Percentiles rank a stretch among this genome's conserved stretches.
phyloP scores from a whole-genome alignment of 2,888 invertebrate species.

The Deilephila porcellus region DNA sequence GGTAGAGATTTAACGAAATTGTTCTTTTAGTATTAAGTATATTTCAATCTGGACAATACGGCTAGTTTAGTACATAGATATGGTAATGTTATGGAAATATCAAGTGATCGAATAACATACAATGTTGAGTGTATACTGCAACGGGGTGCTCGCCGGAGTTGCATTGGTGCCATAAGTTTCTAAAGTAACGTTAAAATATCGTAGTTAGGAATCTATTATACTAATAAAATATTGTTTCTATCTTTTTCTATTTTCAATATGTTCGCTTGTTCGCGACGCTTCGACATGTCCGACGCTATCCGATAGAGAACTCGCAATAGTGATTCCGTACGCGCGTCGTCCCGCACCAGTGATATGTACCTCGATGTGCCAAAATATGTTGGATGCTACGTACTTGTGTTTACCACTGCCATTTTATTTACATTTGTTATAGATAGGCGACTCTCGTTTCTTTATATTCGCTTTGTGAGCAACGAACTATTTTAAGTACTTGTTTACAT shows the following conservation, averaged over 20 bases:
- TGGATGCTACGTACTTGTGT: constrained; percentile 29
- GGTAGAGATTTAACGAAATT: constrained; percentile 32
- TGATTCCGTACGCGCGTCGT: constrained; percentile 17
- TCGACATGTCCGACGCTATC: not conserved
- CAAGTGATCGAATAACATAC: constrained; percentile 36
- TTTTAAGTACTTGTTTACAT: constrained; percentile 42
- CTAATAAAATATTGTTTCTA: constrained; percentile 48
- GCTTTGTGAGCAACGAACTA: constrained; percentile 46
- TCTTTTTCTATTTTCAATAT: constrained; percentile 37
- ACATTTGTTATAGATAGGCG: constrained; percentile 34
- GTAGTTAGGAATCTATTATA: constrained; percentile 68
- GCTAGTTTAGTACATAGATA: constrained; percentile 48
- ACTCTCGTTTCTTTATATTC: constrained; percentile 30
- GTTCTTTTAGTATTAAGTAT: constrained; percentile 54
- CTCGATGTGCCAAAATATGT: constrained; percentile 54
- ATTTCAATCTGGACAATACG: constrained; percentile 58
- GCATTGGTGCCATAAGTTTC: constrained; percentile 66
- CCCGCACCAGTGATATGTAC: constrained; percentile 46
- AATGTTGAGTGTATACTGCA: constrained; percentile 39
- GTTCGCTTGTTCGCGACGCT: constrained; percentile 41
- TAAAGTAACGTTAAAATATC: constrained; percentile 53
- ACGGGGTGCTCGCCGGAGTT: constrained; percentile 47
- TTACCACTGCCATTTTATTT: constrained; percentile 45
- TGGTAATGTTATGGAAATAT: constrained; percentile 42
- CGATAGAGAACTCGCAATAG: not conserved